These are phyloP conservation scores for Enchytraeus crypticus DNA, from an alignment of 2,888 invertebrate species.

Conservation along the genomic window DNA sequence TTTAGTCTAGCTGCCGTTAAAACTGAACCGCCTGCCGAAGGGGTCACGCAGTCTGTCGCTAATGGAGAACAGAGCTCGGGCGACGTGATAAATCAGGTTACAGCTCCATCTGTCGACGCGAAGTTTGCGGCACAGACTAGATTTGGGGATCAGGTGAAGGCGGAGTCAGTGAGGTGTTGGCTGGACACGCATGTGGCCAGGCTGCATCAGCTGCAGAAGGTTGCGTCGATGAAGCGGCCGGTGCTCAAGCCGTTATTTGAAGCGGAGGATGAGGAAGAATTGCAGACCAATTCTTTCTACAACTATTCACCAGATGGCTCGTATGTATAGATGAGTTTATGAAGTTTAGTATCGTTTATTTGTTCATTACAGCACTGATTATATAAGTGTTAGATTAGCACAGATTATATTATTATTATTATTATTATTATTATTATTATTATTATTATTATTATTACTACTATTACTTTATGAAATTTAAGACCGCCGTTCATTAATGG, in stretches of 20 bases:
- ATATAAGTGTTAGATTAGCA: too few species aligned
- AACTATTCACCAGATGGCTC: conserved; percentile 54
- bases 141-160: conserved; percentile 4
- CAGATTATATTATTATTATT: neutral
- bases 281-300: conserved; percentile 57
- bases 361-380: neutral
- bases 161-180: conserved; percentile 25
- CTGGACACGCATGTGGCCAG: conserved; percentile 33
- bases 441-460: neutral
- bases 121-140: too few species aligned
- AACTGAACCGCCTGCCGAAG: conserved; percentile 8
- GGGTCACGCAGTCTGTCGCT: neutral
- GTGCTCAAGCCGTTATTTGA: conserved; percentile 63
- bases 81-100: too few species aligned
- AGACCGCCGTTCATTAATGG: too few species aligned
- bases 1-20: too few species aligned
- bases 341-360: neutral
- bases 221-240: conserved; percentile 62
- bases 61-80: too few species aligned
- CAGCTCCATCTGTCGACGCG: too few species aligned
- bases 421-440: neutral
- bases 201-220: conserved; percentile 24
- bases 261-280: conserved; percentile 71
- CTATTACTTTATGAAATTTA: too few species aligned
- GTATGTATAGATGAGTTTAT: neutral